Evolutionary conservation across 2,113 vertebrate genomes (phyloP).

Genomic region (Carassius carassius): DNA sequence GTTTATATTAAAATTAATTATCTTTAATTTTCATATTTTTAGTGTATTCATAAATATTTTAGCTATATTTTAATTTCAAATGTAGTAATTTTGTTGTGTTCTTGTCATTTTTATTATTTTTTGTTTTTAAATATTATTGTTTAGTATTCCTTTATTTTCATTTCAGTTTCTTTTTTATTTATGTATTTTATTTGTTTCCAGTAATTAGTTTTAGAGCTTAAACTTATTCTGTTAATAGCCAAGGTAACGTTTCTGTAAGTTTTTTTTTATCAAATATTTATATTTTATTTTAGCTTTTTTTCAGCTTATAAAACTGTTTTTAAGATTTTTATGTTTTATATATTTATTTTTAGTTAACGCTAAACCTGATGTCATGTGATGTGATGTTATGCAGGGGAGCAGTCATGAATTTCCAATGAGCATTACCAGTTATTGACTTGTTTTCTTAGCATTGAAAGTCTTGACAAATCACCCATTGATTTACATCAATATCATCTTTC

Average conservation of each 20-base stretch:
- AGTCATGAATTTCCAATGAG: no score
- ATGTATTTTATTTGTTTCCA: no score
- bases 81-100: not conserved
- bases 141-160: no score
- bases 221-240: not conserved
- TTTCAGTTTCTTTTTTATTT: no score
- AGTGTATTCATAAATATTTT: not conserved
- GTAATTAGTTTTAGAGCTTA: no score
- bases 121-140: no score
- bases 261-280: not conserved
- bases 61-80: no score
- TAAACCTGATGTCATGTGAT: no score
- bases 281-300: not conserved
- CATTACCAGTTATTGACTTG: no score
- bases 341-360: not conserved
- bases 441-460: constrained; percentile 6
- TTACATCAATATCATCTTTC: constrained; percentile 35
- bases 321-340: not conserved
- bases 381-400: no score
- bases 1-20: not conserved
- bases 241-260: not conserved
- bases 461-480: constrained; percentile 38
- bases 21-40: not conserved
- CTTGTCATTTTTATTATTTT: not conserved
- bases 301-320: not conserved